A percentile compares a stretch with the other conserved stretches of the same genome.
Conservation (phyloP, 2,113 vertebrate species). For the Callaeas wilsoni region DNA sequence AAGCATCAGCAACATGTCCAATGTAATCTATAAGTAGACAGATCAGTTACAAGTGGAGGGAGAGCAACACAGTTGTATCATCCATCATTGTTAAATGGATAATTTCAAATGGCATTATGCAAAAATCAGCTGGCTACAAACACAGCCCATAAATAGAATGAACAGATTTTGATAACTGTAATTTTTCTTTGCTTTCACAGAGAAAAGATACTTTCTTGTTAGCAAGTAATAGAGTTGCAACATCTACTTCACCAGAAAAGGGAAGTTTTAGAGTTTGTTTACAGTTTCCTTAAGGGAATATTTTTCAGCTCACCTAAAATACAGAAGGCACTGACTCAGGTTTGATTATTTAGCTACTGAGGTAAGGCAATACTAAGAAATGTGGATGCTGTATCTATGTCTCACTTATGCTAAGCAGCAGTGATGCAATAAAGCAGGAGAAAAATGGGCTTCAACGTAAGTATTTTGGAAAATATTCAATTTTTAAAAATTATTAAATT, state of each 20-base stretch:
- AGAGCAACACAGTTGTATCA: conserved; percentile 1
- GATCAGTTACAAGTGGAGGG: conserved; percentile 10
- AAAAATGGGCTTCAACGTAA: not conserved
- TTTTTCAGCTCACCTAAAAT: not conserved
- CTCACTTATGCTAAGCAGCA: not conserved
- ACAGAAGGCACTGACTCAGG: not conserved
- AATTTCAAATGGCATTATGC: conserved; percentile 45
- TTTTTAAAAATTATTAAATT: not conserved
- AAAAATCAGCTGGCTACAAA: conserved; percentile 42
- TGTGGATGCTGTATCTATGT: not conserved
- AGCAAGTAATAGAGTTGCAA: not conserved
- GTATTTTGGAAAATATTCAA: not conserved
- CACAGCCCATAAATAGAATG: not conserved
- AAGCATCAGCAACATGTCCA: conserved; percentile 13
- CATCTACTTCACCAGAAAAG: not conserved
- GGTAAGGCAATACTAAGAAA: not conserved
- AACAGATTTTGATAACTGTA: not conserved
- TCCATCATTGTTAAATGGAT: conserved; percentile 15
- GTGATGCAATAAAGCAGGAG: not conserved
- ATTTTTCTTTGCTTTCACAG: not conserved
- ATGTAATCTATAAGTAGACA: not conserved
- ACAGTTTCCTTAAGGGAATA: not conserved
- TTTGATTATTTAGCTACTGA: not conserved
- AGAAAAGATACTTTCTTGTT: not conserved
- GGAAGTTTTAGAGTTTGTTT: not conserved